Conservation (phyloP, 2,113 vertebrate genomes). For the Clarias macrocephalus region DNA sequence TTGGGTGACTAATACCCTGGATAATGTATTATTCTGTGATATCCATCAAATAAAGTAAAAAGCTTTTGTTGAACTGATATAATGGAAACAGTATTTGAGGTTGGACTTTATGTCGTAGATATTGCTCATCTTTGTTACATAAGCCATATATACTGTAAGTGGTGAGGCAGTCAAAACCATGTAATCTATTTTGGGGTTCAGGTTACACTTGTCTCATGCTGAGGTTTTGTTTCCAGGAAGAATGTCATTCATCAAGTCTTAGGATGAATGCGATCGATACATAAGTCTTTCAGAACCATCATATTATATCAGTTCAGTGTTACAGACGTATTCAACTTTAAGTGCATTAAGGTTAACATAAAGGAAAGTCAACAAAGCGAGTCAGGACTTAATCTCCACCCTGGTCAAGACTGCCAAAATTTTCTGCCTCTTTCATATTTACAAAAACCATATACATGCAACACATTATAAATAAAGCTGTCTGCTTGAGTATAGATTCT, state of each 20-base stretch:
- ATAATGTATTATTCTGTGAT: neutral
- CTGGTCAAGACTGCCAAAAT: neutral
- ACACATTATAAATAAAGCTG: neutral
- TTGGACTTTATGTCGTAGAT: neutral
- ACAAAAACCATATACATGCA: neutral
- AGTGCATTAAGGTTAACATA: conserved; percentile 20
- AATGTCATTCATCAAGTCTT: conserved; percentile 28
- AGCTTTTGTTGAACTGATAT: neutral
- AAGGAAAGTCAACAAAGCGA: neutral
- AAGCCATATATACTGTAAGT: neutral
- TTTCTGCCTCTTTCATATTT: neutral
- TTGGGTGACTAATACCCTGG: neutral
- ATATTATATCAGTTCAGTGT: conserved; percentile 44
- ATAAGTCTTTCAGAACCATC: conserved; percentile 1
- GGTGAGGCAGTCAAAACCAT: neutral
- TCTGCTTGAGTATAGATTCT: neutral
- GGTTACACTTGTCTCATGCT: neutral
- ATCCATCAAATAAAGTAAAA: neutral
- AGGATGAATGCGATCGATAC: conserved; percentile 42
- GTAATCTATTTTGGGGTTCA: conserved; percentile 10
- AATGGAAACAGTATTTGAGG: neutral
- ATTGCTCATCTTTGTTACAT: conserved; percentile 3
- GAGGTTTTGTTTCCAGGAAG: conserved; percentile 27
- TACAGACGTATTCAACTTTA: conserved; percentile 23
- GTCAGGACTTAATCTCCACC: neutral